A percentile compares a stretch with the other conserved stretches of the same genome.
These are phyloP conservation scores for Scopus umbretta DNA, from an alignment of 2,113 vertebrate species.

Conservation along the genomic window DNA sequence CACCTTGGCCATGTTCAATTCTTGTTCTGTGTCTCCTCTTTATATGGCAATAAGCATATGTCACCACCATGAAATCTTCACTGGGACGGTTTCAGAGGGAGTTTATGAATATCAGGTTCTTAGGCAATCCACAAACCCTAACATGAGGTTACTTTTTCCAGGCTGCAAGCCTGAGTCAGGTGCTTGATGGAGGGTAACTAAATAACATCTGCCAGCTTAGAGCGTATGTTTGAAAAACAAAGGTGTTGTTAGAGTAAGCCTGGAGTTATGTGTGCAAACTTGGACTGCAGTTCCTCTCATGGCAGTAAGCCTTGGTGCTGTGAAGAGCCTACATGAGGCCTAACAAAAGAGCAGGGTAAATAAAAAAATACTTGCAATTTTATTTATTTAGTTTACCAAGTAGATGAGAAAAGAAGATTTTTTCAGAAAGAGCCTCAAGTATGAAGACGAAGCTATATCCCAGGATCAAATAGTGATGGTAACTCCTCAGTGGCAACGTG, in stretches of 20 bases:
- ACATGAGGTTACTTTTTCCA: conserved; percentile 51
- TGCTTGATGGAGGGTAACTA: neutral
- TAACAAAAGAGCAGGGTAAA: neutral
- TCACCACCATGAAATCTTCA: neutral
- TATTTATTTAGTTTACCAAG: neutral
- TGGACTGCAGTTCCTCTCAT: neutral
- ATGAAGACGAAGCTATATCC: neutral
- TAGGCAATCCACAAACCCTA: conserved; percentile 3
- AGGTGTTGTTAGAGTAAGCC: conserved; percentile 13
- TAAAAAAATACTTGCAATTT: neutral
- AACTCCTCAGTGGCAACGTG: neutral
- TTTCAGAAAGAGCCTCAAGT: neutral
- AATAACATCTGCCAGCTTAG: conserved; percentile 1
- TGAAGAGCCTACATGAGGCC: neutral
- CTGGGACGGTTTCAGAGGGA: neutral
- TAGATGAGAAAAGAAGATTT: neutral
- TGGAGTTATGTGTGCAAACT: neutral
- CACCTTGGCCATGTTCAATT: neutral
- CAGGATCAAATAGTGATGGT: neutral
- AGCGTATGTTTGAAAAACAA: neutral
- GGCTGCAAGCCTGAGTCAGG: conserved; percentile 52
- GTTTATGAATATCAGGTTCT: conserved; percentile 31
- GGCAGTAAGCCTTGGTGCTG: neutral
- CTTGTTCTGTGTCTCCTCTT: neutral
- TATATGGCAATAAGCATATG: neutral